Conservation (phyloP, 2,888 invertebrate genomes). For the Bruchidius siliquastri region DNA sequence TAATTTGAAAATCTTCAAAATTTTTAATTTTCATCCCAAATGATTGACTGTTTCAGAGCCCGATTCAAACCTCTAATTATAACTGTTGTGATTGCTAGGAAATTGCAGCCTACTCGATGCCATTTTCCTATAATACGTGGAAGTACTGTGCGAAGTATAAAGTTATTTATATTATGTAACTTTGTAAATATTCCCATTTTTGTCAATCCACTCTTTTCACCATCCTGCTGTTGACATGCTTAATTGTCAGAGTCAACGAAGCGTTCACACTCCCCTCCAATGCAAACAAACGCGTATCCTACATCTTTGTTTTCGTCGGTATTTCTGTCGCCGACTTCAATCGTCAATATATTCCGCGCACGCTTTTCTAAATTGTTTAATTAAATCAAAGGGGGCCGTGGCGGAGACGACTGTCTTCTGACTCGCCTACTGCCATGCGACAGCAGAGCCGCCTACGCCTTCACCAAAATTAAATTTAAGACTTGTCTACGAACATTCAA, state of each 20-base stretch:
- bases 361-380: slow-evolving; percentile 49
- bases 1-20: too few species aligned
- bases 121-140: too few species aligned
- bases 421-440: slow-evolving; percentile 2
- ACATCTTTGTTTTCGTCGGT: neutral
- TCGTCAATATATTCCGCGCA: slow-evolving; percentile 45
- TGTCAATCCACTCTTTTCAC: too few species aligned
- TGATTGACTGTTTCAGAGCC: too few species aligned
- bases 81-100: too few species aligned
- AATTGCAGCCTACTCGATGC: too few species aligned
- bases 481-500: slow-evolving; percentile 31
- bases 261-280: neutral
- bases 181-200: too few species aligned
- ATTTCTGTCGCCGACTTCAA: slow-evolving; percentile 27
- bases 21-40: too few species aligned
- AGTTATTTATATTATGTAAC: too few species aligned
- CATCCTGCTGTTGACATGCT: neutral
- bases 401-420: slow-evolving; percentile 11
- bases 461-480: slow-evolving; percentile 38
- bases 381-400: slow-evolving; percentile 41
- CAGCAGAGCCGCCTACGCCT: slow-evolving; percentile 14
- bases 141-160: too few species aligned
- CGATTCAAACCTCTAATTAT: too few species aligned
- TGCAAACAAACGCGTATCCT: neutral
- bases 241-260: neutral